Base-by-base conservation (phyloP, 2,797 vertebrate species). In the Lagocephalus sceleratus region DNA sequence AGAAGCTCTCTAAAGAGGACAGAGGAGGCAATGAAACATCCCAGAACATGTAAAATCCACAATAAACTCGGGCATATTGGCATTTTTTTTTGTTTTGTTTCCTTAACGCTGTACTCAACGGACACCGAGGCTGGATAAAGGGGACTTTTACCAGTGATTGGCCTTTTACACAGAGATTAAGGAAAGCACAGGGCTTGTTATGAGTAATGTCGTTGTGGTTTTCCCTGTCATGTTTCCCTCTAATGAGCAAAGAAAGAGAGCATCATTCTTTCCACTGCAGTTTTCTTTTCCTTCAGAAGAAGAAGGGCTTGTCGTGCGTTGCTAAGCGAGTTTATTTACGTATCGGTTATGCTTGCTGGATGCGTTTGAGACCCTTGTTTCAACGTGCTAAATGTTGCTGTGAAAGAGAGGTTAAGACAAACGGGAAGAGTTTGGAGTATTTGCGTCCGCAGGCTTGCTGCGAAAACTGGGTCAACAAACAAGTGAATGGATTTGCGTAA, bases 381-480 rank as follows among this genome's bases (percentile, higher is more conserved):
- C 32, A 10, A 35, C 3, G 11, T 11, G 7, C 9, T 14, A 35
- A 35, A 35, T 35, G 32, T 35, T 35, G 2, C 3, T 3, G 14
- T 14, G 32, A 35, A 35, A 12, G 32, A 35, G 14, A 35, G 12
- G 12, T 14, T 65, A 0, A 44, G 9, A 6, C 39, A 40, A 62
- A 29, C 2, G 2, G 9, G 26, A 7, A 29, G 26, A 29, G 26
- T 29, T 29, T 35, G 32, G 32, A 14, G 14, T 35, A 35, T 35
- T 14, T 51, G 17, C 16, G n/a, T 17, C 23, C 20, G 48, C 40
- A 17, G 56, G 45, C 42, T 45, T 22, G 1, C 25, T 23, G 39
- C 22, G 40, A 71, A 87, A 44, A 76, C 50, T 71, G 43, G 85
- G 85, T 82, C 88, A 84, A 43, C 61, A 70, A 75, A 74, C 72